Conservation (phyloP, 2,797 vertebrate genomes). For the Clamator glandarius region DNA sequence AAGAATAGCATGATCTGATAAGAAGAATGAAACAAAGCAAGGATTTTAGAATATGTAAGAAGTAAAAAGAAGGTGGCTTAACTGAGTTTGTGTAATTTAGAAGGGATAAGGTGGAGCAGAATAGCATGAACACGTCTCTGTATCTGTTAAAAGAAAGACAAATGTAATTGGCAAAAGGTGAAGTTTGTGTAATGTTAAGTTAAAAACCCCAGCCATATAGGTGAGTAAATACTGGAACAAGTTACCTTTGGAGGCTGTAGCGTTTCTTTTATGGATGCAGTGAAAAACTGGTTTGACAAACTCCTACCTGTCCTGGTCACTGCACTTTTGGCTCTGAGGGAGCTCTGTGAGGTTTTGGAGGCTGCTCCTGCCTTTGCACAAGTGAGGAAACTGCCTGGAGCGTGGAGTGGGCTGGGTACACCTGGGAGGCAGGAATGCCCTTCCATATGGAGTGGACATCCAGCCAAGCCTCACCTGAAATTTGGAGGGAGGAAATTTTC, state of each 20-base stretch:
- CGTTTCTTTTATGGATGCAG: no score
- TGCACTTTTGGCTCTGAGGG: background rate
- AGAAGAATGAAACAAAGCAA: background rate
- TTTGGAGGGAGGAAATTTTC: background rate
- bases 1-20: background rate
- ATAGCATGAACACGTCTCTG: no score
- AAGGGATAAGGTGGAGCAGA: no score
- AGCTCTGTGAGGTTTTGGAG: background rate
- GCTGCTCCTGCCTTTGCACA: background rate
- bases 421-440: background rate
- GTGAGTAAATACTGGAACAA: no score
- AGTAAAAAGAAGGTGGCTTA: no score
- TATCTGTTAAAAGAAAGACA: no score
- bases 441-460: rapidly evolving
- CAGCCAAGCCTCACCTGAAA: background rate
- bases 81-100: no score
- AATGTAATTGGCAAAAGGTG: no score
- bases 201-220: no score
- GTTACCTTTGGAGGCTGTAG: no score
- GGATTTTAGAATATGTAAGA: background rate
- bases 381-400: background rate
- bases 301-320: background rate
- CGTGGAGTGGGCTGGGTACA: rapidly evolving
- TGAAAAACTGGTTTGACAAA: no score
- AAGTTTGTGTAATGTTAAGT: no score